Evolutionary conservation across 92 coral and sea anemone genomes (phyloP).

Genomic region (Metridium senile): DNA sequence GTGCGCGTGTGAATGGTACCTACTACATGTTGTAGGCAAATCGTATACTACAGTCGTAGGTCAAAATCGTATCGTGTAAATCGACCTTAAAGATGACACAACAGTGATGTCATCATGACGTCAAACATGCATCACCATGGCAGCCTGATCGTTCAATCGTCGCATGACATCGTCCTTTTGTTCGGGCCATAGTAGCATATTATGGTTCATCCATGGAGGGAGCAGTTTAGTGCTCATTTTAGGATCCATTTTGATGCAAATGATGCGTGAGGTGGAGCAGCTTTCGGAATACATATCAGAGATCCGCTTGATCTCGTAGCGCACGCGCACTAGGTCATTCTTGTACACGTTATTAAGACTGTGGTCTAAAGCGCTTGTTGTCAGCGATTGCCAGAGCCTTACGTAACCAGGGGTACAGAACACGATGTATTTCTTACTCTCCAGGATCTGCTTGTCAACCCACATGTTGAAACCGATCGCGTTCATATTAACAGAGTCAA

Average conservation of each 20-base stretch:
- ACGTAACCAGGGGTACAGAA: slow-evolving; percentile 44
- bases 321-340: slow-evolving; percentile 35
- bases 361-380: neutral
- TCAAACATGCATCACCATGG: slow-evolving; percentile 26
- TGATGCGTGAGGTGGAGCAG: slow-evolving; percentile 28
- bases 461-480: slow-evolving; percentile 31
- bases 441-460: slow-evolving; percentile 29
- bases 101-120: neutral
- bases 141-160: slow-evolving; percentile 29
- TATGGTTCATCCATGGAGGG: slow-evolving; percentile 50
- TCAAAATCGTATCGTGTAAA: too few relatives aligned
- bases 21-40: too few relatives aligned
- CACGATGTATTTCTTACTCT: slow-evolving; percentile 37
- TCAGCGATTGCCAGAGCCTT: slow-evolving; percentile 35
- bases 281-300: slow-evolving; percentile 31
- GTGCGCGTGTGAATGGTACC: too few relatives aligned
- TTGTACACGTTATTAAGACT: slow-evolving; percentile 4
- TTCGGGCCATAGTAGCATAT: slow-evolving; percentile 42
- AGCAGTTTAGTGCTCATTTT: slow-evolving; percentile 21
- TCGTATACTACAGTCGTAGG: too few relatives aligned
- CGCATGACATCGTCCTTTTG: slow-evolving; percentile 31
- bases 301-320: slow-evolving; percentile 42
- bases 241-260: slow-evolving; percentile 34
- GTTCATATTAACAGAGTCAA: slow-evolving; percentile 27
- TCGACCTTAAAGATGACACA: neutral